Conservation (phyloP, 2,888 invertebrate genomes). For the Microchrysa polita region DNA sequence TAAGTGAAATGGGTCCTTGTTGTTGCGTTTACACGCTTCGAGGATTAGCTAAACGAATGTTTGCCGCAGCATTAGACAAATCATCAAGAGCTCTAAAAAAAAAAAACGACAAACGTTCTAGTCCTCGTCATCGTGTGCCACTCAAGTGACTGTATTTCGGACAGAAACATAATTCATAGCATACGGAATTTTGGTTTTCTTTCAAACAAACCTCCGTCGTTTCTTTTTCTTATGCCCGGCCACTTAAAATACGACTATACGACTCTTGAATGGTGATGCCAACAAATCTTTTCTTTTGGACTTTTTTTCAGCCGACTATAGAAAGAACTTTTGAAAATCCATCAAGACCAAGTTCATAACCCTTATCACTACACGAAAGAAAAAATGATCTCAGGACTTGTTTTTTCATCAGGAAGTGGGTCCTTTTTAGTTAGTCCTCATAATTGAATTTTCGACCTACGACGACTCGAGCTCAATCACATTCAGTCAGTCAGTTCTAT, state of each 20-base stretch:
- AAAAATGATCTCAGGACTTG: constrained; percentile 44
- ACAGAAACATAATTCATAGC: no score
- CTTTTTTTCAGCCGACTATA: neutral
- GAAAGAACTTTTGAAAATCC: neutral
- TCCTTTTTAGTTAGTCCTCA: constrained; percentile 45
- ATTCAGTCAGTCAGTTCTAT: constrained; percentile 11
- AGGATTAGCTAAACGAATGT: no score
- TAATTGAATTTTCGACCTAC: constrained; percentile 50
- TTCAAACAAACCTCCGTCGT: no score
- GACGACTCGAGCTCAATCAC: constrained; percentile 44
- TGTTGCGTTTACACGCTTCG: no score
- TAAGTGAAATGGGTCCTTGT: no score
- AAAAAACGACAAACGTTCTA: no score
- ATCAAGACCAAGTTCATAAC: constrained; percentile 31
- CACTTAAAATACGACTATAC: constrained; percentile 21
- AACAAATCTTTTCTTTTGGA: neutral
- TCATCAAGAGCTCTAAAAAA: no score
- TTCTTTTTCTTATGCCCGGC: no score
- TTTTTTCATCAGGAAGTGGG: constrained; percentile 26
- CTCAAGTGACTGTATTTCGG: no score
- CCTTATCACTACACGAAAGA: constrained; percentile 44
- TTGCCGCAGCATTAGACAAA: no score
- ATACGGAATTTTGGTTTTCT: no score
- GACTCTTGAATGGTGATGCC: neutral
- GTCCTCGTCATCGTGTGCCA: no score